Conservation (phyloP, 2,113 vertebrate genomes). For the Circaetus cinerascens region DNA sequence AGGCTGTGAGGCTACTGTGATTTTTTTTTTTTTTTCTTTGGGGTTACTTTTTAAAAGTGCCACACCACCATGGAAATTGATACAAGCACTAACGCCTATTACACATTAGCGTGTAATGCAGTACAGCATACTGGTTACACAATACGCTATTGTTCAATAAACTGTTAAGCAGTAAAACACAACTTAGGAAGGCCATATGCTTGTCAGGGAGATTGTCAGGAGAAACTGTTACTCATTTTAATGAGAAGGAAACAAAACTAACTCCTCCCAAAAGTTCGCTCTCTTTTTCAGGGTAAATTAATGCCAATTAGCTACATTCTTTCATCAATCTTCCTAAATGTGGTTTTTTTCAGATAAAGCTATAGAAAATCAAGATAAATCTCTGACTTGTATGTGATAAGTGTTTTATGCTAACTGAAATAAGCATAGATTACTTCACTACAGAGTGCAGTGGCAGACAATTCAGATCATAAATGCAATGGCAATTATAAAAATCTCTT, state of each 20-base stretch:
- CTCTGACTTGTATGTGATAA: not conserved
- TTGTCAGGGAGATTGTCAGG: constrained; percentile 20
- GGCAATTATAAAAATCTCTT: not conserved
- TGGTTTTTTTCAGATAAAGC: not conserved
- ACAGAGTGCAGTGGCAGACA: not conserved
- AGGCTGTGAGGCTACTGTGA: not conserved
- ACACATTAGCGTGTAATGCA: constrained; percentile 2
- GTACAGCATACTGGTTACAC: not conserved
- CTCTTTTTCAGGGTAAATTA: constrained; percentile 27
- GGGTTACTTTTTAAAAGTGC: not conserved
- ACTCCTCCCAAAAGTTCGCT: not conserved
- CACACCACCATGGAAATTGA: constrained; percentile 46
- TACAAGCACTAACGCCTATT: constrained; percentile 34
- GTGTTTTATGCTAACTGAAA: not conserved
- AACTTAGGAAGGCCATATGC: not conserved
- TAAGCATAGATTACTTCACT: not conserved
- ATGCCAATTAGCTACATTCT: not conserved
- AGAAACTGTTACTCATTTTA: constrained; percentile 43
- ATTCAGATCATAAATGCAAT: not conserved
- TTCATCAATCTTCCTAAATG: not conserved
- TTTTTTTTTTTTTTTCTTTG: not conserved
- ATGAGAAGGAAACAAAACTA: constrained; percentile 26
- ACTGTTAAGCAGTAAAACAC: constrained; percentile 33
- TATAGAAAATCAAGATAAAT: not conserved
- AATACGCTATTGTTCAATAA: constrained; percentile 25